These are phyloP conservation scores for Phortica okadai DNA, from an alignment of 2,888 invertebrate species.

Conservation along the genomic window DNA sequence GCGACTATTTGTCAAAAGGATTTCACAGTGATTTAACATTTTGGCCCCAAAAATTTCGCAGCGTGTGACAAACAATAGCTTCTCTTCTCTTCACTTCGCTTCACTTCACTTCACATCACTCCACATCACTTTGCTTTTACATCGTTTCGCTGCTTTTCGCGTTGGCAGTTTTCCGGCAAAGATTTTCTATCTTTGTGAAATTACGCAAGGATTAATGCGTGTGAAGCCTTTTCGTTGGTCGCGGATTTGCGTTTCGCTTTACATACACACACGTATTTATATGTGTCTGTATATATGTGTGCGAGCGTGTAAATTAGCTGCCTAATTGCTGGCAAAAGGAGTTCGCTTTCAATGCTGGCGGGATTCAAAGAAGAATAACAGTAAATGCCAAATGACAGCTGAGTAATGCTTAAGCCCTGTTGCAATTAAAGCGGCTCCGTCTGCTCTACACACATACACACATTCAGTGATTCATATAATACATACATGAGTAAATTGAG, in stretches of 20 bases:
- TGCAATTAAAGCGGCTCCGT: slow-evolving; percentile 65
- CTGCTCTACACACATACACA: slow-evolving; percentile 49
- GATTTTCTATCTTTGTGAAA: slow-evolving; percentile 35
- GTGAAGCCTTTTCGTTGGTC: slow-evolving; percentile 36
- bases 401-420: slow-evolving; percentile 66
- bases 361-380: neutral
- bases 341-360: slow-evolving; percentile 46
- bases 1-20: slow-evolving; percentile 66
- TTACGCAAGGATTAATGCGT: slow-evolving; percentile 58
- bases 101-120: slow-evolving; percentile 30
- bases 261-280: neutral
- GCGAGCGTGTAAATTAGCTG: slow-evolving; percentile 62
- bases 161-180: slow-evolving; percentile 22
- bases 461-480: neutral
- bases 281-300: slow-evolving; percentile 4
- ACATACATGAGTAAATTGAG: slow-evolving; percentile 59
- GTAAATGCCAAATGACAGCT: slow-evolving; percentile 61
- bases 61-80: slow-evolving; percentile 38
- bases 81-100: slow-evolving; percentile 12
- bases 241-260: slow-evolving; percentile 41
- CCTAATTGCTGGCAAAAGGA: slow-evolving; percentile 69
- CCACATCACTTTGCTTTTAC: neutral
- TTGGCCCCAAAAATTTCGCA: slow-evolving; percentile 56
- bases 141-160: slow-evolving; percentile 10
- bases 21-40: slow-evolving; percentile 63